Percentiles rank a stretch among this genome's conserved stretches.
phyloP scores from a whole-genome alignment of 2,113 vertebrate genomes.

The Urocitellus parryii region DNA sequence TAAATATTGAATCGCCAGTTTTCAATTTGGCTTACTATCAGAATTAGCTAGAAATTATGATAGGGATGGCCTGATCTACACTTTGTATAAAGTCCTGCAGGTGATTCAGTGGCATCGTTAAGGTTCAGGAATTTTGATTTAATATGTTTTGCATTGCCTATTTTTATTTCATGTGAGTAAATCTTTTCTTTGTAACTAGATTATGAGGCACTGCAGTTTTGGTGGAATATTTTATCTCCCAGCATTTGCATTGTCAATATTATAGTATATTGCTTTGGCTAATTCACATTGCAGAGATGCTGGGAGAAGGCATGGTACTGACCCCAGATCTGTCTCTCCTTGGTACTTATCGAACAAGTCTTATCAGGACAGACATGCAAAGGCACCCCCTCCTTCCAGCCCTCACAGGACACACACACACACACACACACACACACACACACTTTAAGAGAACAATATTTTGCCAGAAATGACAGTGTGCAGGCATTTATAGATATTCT shows the following conservation, averaged over 20 bases:
- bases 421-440: not conserved
- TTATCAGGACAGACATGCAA: not conserved
- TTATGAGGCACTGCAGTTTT: conserved; percentile 13
- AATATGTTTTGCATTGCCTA: conserved; percentile 27
- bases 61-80: not conserved
- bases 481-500: conserved; percentile 36
- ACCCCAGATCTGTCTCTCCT: not conserved
- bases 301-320: conserved; percentile 22
- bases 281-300: conserved; percentile 39
- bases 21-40: conserved; percentile 36
- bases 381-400: not conserved
- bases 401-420: not conserved
- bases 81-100: not conserved
- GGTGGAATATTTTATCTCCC: conserved; percentile 60
- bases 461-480: conserved; percentile 2
- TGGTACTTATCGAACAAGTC: not conserved
- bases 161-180: conserved; percentile 60
- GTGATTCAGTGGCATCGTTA: not conserved
- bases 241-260: conserved; percentile 55
- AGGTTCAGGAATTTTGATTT: conserved; percentile 37
- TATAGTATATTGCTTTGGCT: conserved; percentile 45
- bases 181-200: conserved; percentile 63
- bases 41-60: conserved; percentile 17
- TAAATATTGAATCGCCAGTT: conserved; percentile 46
- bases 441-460: not conserved